phyloP scores from a whole-genome alignment of 2,888 invertebrate genomes.

The Zonitis immaculata region DNA sequence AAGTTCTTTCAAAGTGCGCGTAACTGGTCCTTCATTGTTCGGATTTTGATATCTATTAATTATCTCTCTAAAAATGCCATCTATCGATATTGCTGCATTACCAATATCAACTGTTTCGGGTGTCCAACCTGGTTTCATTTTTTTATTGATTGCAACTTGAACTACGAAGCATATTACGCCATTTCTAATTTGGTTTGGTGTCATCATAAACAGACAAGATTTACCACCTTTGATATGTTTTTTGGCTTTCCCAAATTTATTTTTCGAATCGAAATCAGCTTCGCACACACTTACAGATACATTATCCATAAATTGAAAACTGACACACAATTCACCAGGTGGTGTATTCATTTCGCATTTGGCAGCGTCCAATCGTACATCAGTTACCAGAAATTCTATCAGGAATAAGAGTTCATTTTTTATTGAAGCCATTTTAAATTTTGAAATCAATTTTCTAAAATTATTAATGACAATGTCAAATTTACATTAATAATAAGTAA shows the following conservation, averaged over 20 bases:
- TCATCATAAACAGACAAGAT: slow-evolving; percentile 63
- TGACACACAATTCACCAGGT: slow-evolving; percentile 56
- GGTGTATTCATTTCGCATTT: slow-evolving; percentile 39
- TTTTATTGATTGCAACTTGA: no score
- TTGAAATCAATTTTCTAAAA: slow-evolving; percentile 12
- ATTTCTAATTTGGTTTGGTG: slow-evolving; percentile 53
- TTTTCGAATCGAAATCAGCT: slow-evolving; percentile 48
- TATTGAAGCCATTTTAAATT: slow-evolving; percentile 43
- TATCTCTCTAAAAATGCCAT: slow-evolving; percentile 57
- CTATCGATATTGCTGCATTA: slow-evolving; percentile 55
- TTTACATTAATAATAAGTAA: background rate
- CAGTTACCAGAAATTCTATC: slow-evolving; percentile 62
- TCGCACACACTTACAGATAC: slow-evolving; percentile 60
- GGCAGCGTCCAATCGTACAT: slow-evolving; percentile 39
- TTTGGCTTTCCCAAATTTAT: slow-evolving; percentile 30
- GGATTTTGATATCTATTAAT: slow-evolving; percentile 48
- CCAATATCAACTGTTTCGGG: slow-evolving; percentile 60
- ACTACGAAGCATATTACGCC: no score
- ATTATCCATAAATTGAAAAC: slow-evolving; percentile 57
- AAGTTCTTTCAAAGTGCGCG: slow-evolving; percentile 59
- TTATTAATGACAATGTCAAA: background rate
- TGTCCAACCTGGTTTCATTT: slow-evolving; percentile 58
- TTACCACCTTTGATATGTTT: slow-evolving; percentile 58
- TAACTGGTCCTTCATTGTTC: slow-evolving; percentile 50
- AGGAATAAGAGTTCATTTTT: slow-evolving; percentile 58